Conservation (phyloP, 2,797 vertebrate species). For the Melanotaenia pygmaea region DNA sequence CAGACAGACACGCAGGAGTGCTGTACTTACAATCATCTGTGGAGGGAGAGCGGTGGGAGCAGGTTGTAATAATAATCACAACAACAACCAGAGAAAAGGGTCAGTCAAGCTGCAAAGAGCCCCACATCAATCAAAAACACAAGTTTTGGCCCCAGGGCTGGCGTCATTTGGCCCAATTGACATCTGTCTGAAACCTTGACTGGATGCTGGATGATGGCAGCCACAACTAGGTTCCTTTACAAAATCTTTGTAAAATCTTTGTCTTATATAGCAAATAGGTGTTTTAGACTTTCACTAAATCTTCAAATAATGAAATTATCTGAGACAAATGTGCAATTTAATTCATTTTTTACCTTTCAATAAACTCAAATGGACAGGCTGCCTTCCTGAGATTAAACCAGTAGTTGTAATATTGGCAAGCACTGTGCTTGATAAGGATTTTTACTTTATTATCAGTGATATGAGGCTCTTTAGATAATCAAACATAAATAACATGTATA, state of each 20-base stretch:
- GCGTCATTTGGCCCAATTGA: constrained; percentile 38
- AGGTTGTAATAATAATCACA: constrained; percentile 86
- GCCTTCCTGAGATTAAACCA: constrained; percentile 18
- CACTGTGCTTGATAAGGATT: constrained; percentile 5
- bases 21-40: constrained; percentile 99
- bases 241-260: background rate
- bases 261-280: constrained; percentile 1
- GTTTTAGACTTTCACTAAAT: constrained; percentile 29
- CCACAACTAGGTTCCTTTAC: background rate
- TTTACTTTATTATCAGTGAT: constrained; percentile 64
- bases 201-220: constrained; percentile 13
- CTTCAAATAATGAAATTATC: constrained; percentile 8
- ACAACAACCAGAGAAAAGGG: constrained; percentile 91
- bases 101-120: constrained; percentile 88
- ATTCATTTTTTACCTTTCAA: background rate
- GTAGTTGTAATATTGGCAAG: constrained; percentile 21
- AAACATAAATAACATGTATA: constrained; percentile 83
- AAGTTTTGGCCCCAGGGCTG: constrained; percentile 57
- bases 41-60: constrained; percentile 87
- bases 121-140: constrained; percentile 83
- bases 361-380: constrained; percentile 2
- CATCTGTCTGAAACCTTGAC: constrained; percentile 33
- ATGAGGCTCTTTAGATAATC: constrained; percentile 85
- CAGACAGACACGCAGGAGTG: constrained; percentile 90
- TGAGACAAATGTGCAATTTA: background rate